phyloP scores from a whole-genome alignment of 2,113 vertebrate genomes.

The Agelaius phoeniceus region DNA sequence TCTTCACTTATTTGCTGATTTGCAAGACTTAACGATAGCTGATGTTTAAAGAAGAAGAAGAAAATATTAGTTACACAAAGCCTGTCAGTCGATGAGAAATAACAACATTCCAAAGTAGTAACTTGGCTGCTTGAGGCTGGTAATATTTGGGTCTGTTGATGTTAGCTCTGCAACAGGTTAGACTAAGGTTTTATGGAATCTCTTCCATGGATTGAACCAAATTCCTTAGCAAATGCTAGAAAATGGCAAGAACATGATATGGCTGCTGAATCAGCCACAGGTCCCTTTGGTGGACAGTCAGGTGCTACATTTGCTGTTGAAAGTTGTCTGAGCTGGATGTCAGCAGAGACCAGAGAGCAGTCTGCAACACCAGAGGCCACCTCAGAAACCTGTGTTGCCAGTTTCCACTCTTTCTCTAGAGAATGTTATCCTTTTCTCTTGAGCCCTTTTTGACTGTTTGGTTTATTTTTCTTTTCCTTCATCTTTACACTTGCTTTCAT shows the following conservation, averaged over 20 bases:
- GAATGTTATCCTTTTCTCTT: neutral
- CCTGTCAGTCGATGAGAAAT: neutral
- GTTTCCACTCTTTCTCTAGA: neutral
- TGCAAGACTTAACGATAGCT: neutral
- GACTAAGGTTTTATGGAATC: neutral
- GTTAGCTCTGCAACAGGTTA: neutral
- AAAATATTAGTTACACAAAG: neutral
- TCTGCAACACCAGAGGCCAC: neutral
- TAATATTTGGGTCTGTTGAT: neutral
- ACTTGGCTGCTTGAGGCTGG: neutral
- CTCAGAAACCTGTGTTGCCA: neutral
- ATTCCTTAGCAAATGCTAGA: neutral
- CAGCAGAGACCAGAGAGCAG: neutral
- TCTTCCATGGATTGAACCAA: neutral
- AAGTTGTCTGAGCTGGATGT: neutral
- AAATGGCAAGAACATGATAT: neutral
- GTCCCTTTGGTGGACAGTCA: neutral
- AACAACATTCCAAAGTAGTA: neutral
- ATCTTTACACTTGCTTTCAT: neutral
- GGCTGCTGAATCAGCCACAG: neutral
- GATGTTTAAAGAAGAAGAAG: neutral
- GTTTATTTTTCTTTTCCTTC: conserved; percentile 1
- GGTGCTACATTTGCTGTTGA: neutral
- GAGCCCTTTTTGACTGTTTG: neutral
- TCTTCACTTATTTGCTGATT: neutral